Evolutionary conservation across 2,888 invertebrate species (phyloP).

Genomic region (Gasteruption jaculator): DNA sequence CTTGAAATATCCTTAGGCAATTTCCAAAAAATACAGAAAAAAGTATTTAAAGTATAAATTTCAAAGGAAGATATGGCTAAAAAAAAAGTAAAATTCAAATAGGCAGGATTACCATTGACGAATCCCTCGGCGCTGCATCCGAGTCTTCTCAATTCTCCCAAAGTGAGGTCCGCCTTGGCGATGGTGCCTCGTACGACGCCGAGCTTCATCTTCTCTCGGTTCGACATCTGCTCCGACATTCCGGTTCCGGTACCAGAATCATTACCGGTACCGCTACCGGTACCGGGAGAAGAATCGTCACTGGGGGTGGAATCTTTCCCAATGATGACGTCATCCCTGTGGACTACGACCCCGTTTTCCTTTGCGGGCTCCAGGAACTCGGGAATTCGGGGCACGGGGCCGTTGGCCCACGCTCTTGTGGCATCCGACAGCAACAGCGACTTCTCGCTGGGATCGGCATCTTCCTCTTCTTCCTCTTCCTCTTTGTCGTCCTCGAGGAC

Average conservation of each 20-base stretch:
- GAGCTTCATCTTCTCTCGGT: slow-evolving; percentile 36
- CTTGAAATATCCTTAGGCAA: no score
- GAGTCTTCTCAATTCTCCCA: slow-evolving; percentile 37
- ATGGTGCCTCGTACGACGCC: slow-evolving; percentile 34
- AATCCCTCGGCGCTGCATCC: slow-evolving; percentile 42
- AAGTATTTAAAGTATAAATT: no score
- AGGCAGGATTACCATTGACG: slow-evolving; percentile 40
- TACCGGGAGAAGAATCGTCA: slow-evolving; percentile 13
- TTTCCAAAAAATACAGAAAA: no score
- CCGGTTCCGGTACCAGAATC: slow-evolving; percentile 2
- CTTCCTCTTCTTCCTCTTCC: no score
- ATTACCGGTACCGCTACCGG: slow-evolving; percentile 7
- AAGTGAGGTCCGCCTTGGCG: slow-evolving; percentile 33
- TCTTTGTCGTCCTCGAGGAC: no score
- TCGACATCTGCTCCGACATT: slow-evolving; percentile 24
- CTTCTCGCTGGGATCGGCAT: no score
- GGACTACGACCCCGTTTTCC: slow-evolving; percentile 23
- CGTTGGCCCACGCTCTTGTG: slow-evolving; percentile 23
- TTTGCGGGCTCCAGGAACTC: slow-evolving; percentile 23
- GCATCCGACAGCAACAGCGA: slow-evolving; percentile 21
- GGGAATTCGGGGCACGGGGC: slow-evolving; percentile 30
- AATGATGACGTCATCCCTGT: slow-evolving; percentile 15
- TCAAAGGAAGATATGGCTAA: no score
- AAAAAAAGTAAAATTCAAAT: slow-evolving; percentile 4
- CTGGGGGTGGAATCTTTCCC: slow-evolving; percentile 6